Base-by-base conservation (phyloP, 2,113 vertebrate species). In the Thunnus maccoyii region DNA sequence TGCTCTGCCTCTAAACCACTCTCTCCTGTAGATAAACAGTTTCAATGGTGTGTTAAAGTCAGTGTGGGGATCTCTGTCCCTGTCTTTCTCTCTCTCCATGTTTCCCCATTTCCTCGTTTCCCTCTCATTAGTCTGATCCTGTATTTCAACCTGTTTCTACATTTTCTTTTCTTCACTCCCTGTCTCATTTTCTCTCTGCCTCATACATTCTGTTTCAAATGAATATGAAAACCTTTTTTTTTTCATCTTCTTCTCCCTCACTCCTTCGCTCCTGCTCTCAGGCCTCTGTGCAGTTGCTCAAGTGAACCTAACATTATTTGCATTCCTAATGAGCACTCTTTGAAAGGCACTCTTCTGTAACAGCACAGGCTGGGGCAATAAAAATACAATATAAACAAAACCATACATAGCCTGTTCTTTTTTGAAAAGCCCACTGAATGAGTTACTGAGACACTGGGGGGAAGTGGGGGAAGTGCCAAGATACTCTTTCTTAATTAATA, bases 261-360 rank as follows among this genome's bases (percentile, higher is more conserved):
- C 36, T 9, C 36, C 8, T 7, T 9, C 7, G 41, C 3, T 44
- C 57, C 13, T 41, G 30, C 71, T 78, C 25, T 71, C 54, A 67
- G 88, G 64, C 63, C 60, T 78, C n/a, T 47, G 57, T 64, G 44
- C 46, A 47, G 46, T 76, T 57, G 72, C 82, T 65, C 50, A 73
- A 86, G 63, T 82, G 41, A 85, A 86, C 73, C n/a, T 60, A 75
- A 79, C 73, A 30, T 68, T 61, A 85, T 91, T 92, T 92, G 83
- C 87, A 91, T 92, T 89, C 36, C 18, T 85, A 90, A 92, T 90
- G 62, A 86, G 82, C 8, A 27, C 47, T 75, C 75, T 83, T 83
- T 79, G 50, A 88, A 86, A 86, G 32, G 68, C 78, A 74, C 78
- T 89, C 63, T 72, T 56, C 71, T 63, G 66, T 71, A 81, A 83